Percentiles rank a stretch among this genome's conserved stretches.
Conservation (phyloP, 2,113 vertebrate genomes). For the Lontra canadensis region DNA sequence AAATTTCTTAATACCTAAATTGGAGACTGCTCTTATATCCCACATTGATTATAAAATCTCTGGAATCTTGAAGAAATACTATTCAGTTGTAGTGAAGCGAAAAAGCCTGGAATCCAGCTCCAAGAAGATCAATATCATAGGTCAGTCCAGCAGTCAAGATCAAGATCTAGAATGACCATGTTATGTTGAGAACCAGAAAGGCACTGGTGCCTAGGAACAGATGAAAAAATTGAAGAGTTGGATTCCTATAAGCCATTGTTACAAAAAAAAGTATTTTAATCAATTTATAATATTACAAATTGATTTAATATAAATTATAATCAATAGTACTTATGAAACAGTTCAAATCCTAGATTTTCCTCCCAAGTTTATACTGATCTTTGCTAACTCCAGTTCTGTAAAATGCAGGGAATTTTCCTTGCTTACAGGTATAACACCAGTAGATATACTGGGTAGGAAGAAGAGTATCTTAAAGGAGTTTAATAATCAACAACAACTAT, state of each 20-base stretch:
- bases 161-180: background rate
- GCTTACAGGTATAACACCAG: background rate
- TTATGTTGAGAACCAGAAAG: background rate
- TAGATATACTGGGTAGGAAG: background rate
- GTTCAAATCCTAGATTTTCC: background rate
- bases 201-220: background rate
- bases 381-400: background rate
- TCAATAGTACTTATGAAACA: background rate
- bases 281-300: background rate
- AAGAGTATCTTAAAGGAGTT: background rate
- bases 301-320: too few species aligned
- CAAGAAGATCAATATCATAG: background rate
- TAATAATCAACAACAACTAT: background rate
- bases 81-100: background rate
- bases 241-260: background rate
- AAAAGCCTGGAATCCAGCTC: background rate
- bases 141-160: background rate
- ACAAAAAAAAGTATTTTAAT: background rate
- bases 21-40: background rate
- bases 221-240: background rate
- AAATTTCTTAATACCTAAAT: background rate
- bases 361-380: background rate
- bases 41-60: background rate
- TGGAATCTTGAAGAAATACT: background rate
- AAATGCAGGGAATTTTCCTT: background rate